Base-by-base conservation (phyloP, 2,888 invertebrate genomes). In the Allophyes oxyacanthae region DNA sequence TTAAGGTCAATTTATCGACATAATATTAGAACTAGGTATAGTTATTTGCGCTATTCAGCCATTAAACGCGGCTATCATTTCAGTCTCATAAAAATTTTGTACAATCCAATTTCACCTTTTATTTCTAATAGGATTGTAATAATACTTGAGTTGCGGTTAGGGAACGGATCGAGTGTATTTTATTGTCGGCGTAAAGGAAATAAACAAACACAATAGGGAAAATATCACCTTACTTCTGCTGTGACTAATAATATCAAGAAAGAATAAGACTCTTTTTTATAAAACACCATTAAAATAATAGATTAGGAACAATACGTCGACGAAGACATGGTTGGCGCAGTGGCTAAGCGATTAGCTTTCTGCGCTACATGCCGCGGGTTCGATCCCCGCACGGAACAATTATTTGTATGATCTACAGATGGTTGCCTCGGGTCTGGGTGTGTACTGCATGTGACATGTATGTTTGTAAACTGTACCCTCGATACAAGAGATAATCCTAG, bases 1-100 rank as follows among this genome's bases (percentile, higher is more conserved):
- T 65, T 58, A 58, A 40, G 43, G 59, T 9, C 49, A 62, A 65
- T 65, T 49, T 28, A 25, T 1, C 9, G 10, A 14, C 7, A 8
- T 10, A 37, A 10, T 10, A 32, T 32, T 9, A 2, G 1, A n/a
- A 10, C 9, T 7, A 10, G 32, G n/a, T 32, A 2, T n/a, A n/a
- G 0, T 5, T n/a, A 32, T n/a, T n/a, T 20, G 20, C 20, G 20
- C 20, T 20, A 20, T 20, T 20, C 4, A 20, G 20, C 20, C 20
- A 20, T 20, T 3, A 5, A 40, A 20, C n/a, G 14, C 28, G 25
- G 11, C 14, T 15, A n/a, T 8, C n/a, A 15, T 11, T 30, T 32
- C 9, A 33, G 32, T 20, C 33, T 38, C 6, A 26, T 34, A 8
- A n/a, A 14, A 4, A 10, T 59, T 34, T 41, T 26, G 7, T n/a